Base-by-base conservation (phyloP, 64 coral and sea anemone genomes). In the Montipora sp. region DNA sequence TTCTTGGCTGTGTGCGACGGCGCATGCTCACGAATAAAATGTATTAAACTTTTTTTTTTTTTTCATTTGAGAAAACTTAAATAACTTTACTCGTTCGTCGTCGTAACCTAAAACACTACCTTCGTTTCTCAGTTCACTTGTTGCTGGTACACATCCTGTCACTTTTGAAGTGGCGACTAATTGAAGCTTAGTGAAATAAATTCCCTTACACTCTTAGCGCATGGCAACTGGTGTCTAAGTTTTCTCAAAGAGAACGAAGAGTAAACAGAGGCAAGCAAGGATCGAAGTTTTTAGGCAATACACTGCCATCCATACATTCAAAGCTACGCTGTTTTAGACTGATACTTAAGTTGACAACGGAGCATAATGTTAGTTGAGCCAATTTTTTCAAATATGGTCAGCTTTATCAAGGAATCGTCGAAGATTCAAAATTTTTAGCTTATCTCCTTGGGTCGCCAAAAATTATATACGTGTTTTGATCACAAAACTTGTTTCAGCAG, bases 31-130 rank as follows among this genome's bases (percentile, higher is more conserved):
- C 82, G 82, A 85, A 85, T 85, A 85, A 85, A 85, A 85, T 71
- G 63, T 85, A 22, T 85, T 71, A 47, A 65, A 85, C 66, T 71
- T 85, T 72, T 85, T 67, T 12, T 63, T 63, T 58, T 72, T 81
- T 65, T 85, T 85, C 82, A 68, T 85, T 85, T 85, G 82, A 85
- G 82, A 85, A 85, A 85, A 85, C 82, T 85, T 85, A 85, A 85
- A 85, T 85, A 85, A 85, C 82, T 85, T 85, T 27, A 85, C 82
- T 71, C 65, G 19, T 85, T 85, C 15, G 82, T 85, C 44, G 80
- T 68, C 65, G 47, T 69, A 71, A 71, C 66, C 82, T 85, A 85
- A 85, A 85, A 72, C 82, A 85, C 82, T 85, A 85, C 10, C 82
- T 49, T 24, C 65, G 82, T 65, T 21, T 47, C 47, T 85, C 36